phyloP scores from a whole-genome alignment of 2,888 invertebrate species.

The Tipula helvola region DNA sequence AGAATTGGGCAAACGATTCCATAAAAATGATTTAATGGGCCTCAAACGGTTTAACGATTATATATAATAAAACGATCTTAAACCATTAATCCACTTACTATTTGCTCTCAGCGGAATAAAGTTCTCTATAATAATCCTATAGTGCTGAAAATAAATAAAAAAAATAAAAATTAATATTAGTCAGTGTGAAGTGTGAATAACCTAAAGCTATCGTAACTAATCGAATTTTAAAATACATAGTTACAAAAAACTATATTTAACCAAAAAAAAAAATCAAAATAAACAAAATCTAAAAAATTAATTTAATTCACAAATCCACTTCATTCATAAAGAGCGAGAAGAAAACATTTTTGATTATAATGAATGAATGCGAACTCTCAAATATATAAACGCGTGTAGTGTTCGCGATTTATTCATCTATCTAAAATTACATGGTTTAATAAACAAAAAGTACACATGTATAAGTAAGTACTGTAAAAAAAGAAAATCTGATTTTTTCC shows the following conservation, averaged over 20 bases:
- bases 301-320: neutral
- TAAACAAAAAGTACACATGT: neutral
- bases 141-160: neutral
- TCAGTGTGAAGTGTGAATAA: neutral
- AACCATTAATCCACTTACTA: neutral
- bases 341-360: neutral
- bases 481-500: neutral
- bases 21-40: too few relatives aligned
- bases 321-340: neutral
- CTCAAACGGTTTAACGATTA: too few relatives aligned
- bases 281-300: neutral
- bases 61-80: too few relatives aligned
- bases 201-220: neutral
- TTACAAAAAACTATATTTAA: neutral
- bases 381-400: neutral
- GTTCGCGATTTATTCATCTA: neutral
- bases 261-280: neutral
- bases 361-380: neutral
- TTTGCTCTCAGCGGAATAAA: neutral
- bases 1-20: too few relatives aligned
- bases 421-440: neutral
- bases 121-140: neutral
- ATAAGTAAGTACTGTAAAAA: neutral
- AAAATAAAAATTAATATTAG: neutral
- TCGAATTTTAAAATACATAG: neutral